phyloP scores from a whole-genome alignment of 2,113 vertebrate species.

The Pseudorectes ferrugineus region DNA sequence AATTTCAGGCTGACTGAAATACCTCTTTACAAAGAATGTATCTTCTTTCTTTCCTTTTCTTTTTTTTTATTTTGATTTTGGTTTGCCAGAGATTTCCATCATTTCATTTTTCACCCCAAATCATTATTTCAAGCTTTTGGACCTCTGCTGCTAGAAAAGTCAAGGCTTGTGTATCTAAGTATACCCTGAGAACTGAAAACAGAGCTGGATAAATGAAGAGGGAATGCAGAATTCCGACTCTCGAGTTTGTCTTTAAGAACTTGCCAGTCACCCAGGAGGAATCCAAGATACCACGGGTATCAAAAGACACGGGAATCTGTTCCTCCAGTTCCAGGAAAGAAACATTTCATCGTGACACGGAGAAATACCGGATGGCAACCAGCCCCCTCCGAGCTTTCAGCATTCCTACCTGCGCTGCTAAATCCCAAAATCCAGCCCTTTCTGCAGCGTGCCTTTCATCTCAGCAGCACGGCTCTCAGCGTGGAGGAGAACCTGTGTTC shows the following conservation, averaged over 20 bases:
- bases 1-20: not conserved
- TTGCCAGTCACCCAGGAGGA: not conserved
- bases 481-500: not conserved
- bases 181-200: not conserved
- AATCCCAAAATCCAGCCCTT: not conserved
- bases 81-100: not conserved
- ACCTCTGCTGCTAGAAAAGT: not conserved
- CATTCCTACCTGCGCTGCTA: not conserved
- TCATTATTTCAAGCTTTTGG: not conserved
- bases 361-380: not conserved
- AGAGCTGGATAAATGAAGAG: not conserved
- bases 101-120: not conserved
- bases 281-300: not conserved
- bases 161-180: not conserved
- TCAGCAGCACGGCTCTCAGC: not conserved
- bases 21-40: not conserved
- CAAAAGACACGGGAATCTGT: not conserved
- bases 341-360: not conserved
- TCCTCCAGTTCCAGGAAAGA: not conserved
- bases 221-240: not conserved
- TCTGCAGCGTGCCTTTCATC: not conserved
- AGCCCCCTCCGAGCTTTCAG: not conserved
- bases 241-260: not conserved
- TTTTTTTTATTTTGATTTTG: not conserved
- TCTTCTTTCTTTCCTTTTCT: not conserved